These are phyloP conservation scores for Tonatia bakeri DNA, from an alignment of 2,113 vertebrate species.

Conservation along the genomic window DNA sequence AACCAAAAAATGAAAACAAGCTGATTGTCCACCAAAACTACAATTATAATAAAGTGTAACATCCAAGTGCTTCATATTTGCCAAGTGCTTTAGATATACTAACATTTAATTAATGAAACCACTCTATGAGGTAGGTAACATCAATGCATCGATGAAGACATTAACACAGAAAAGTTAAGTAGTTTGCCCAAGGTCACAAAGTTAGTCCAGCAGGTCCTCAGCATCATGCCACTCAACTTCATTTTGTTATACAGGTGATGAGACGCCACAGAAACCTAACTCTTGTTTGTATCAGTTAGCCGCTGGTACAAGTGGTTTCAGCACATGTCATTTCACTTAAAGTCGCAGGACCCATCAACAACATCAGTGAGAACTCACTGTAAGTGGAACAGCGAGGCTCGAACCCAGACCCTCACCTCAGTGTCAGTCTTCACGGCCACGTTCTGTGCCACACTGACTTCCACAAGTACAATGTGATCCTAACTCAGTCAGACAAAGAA, in stretches of 20 bases:
- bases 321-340: background rate
- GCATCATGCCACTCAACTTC: background rate
- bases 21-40: background rate
- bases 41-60: background rate
- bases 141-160: background rate
- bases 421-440: background rate
- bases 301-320: background rate
- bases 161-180: background rate
- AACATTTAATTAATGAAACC: slow-evolving; percentile 15
- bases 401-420: background rate
- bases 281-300: too few species aligned
- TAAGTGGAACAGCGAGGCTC: background rate
- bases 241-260: background rate
- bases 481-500: background rate
- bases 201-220: background rate
- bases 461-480: background rate
- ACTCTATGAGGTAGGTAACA: background rate
- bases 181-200: background rate
- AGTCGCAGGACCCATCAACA: too few species aligned
- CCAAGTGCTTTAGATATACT: background rate
- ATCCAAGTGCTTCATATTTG: background rate
- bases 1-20: background rate
- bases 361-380: background rate
- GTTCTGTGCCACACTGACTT: background rate
- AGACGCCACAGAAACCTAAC: background rate